A percentile compares a stretch with the other conserved stretches of the same genome.
phyloP scores from a whole-genome alignment of 2,888 invertebrate species.

The Dolomedes plantarius region DNA sequence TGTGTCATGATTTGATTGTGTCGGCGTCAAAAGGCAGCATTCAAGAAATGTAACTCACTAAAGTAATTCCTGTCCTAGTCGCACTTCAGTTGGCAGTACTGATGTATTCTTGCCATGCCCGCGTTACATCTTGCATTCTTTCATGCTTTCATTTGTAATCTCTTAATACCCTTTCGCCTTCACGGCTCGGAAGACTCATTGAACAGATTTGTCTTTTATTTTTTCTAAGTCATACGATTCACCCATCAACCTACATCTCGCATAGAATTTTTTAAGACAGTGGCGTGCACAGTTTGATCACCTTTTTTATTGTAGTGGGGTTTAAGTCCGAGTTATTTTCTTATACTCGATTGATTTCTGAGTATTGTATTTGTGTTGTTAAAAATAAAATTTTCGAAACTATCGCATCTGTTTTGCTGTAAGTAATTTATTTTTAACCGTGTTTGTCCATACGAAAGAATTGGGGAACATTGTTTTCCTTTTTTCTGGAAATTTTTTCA shows the following conservation, averaged over 20 bases:
- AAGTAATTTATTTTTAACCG: too few species aligned
- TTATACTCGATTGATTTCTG: background rate
- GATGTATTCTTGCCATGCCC: background rate
- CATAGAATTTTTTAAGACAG: background rate
- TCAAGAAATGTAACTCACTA: too few species aligned
- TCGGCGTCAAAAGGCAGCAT: too few species aligned
- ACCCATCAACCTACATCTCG: background rate
- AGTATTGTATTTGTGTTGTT: background rate
- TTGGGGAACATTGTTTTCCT: too few species aligned
- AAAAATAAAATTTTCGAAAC: background rate
- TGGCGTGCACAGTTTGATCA: background rate
- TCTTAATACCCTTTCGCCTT: constrained; percentile 1
- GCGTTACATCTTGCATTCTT: too few species aligned
- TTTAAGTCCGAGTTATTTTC: background rate
- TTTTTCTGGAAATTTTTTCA: too few species aligned
- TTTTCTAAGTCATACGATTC: background rate
- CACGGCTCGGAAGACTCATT: background rate
- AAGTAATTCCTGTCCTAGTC: background rate
- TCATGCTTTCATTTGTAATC: background rate
- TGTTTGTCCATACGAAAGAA: too few species aligned
- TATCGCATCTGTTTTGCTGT: too few species aligned
- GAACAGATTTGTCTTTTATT: background rate
- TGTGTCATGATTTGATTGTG: too few species aligned
- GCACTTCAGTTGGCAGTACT: background rate
- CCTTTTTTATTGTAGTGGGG: background rate